A percentile compares a stretch with the other conserved stretches of the same genome.
Evolutionary conservation across 2,888 invertebrate species (phyloP).

Genomic region (Sesia apiformis): DNA sequence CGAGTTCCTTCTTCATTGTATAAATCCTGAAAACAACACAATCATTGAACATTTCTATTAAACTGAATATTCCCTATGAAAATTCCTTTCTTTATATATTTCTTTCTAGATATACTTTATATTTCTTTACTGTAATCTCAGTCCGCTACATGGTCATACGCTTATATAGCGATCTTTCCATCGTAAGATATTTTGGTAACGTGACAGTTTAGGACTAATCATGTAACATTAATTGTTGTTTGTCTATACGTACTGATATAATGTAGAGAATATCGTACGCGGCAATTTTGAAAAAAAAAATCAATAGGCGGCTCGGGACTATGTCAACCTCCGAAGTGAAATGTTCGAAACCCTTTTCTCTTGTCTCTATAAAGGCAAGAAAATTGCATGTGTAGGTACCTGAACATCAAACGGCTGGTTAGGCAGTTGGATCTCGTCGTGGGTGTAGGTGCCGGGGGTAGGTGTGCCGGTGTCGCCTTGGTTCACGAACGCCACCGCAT

Average conservation of each 20-base stretch:
- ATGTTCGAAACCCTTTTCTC: neutral
- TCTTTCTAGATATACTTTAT: no score
- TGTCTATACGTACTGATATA: no score
- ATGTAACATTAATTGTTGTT: no score
- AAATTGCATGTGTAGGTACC: slow-evolving; percentile 18
- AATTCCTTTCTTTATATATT: no score
- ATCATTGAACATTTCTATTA: neutral
- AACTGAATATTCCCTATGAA: no score
- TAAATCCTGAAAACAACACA: slow-evolving; percentile 50
- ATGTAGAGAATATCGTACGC: no score
- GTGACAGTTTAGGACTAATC: no score
- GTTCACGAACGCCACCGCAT: slow-evolving; percentile 75
- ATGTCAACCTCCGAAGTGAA: no score
- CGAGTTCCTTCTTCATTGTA: slow-evolving; percentile 50
- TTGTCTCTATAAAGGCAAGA: neutral
- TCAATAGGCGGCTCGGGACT: neutral
- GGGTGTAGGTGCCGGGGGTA: slow-evolving; percentile 27
- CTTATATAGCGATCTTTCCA: no score
- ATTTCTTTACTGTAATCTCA: no score
- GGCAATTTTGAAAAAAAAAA: neutral
- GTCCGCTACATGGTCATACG: no score
- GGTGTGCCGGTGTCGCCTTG: slow-evolving; percentile 40
- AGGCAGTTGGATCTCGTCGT: slow-evolving; percentile 32
- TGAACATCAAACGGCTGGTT: slow-evolving; percentile 30
- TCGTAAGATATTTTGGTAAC: no score